These are phyloP conservation scores for Prosapia bicincta DNA, from an alignment of 2,888 invertebrate genomes.

Conservation along the genomic window DNA sequence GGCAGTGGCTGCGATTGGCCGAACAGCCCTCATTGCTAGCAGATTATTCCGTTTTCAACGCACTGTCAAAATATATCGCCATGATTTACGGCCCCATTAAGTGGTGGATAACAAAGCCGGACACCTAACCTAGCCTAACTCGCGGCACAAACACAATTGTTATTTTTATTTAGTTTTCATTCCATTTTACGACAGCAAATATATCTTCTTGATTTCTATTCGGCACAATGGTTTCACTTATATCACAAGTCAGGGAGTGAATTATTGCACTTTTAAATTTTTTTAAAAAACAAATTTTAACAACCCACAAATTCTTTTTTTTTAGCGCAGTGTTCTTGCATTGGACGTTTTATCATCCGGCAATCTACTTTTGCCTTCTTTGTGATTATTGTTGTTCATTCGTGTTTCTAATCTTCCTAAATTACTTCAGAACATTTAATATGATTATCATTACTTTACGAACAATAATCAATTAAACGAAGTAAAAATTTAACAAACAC, in stretches of 20 bases:
- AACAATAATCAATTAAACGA: too few relatives aligned
- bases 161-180: slow-evolving; percentile 2
- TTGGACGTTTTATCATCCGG: too few relatives aligned
- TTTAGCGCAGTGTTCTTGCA: too few relatives aligned
- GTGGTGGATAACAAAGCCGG: background rate
- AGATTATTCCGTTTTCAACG: slow-evolving; percentile 2
- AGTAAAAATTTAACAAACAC: too few relatives aligned
- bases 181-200: background rate
- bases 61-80: background rate
- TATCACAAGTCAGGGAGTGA: background rate
- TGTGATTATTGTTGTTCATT: too few relatives aligned
- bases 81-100: background rate
- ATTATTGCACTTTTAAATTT: background rate
- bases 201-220: background rate
- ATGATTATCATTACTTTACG: too few relatives aligned
- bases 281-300: too few relatives aligned
- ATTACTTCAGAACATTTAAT: too few relatives aligned
- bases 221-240: background rate
- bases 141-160: background rate
- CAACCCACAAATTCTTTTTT: too few relatives aligned
- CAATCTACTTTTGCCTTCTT: too few relatives aligned
- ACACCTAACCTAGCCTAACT: background rate
- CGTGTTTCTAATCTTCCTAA: too few relatives aligned
- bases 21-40: background rate
- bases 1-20: background rate